These are phyloP conservation scores for Heliothis virescens DNA, from an alignment of 1,140 invertebrate species.

Conservation along the genomic window DNA sequence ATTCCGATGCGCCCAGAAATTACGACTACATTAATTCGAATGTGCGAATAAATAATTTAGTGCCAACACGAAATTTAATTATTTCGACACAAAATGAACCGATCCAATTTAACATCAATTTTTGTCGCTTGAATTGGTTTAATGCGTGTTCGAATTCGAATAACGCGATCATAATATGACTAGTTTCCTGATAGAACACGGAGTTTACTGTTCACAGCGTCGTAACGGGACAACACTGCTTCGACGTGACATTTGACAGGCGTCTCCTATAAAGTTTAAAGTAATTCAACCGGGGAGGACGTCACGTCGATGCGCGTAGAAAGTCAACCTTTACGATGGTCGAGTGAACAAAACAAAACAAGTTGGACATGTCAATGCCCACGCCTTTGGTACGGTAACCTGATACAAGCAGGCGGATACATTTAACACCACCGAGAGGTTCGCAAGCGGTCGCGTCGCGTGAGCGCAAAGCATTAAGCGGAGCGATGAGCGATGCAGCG, in stretches of 20 bases:
- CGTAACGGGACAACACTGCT: conserved; percentile 49
- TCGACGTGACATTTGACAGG: conserved; percentile 76
- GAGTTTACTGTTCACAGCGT: conserved; percentile 43
- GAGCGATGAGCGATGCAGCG: conserved; percentile 72
- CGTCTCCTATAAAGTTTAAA: conserved; percentile 74
- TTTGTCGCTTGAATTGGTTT: conserved; percentile 44
- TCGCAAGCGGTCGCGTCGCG: conserved; percentile 76
- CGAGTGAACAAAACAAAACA: conserved; percentile 84
- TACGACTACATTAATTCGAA: conserved; percentile 64
- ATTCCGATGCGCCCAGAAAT: conserved; percentile 62
- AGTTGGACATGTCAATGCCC: conserved; percentile 84
- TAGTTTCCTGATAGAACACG: conserved; percentile 40
- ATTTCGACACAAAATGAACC: conserved; percentile 51
- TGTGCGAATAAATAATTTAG: conserved; percentile 52
- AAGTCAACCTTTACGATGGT: conserved; percentile 82
- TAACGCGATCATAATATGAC: conserved; percentile 39
- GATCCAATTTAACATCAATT: conserved; percentile 39
- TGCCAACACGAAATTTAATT: conserved; percentile 52
- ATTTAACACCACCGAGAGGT: conserved; percentile 82
- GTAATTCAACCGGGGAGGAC: conserved; percentile 75
- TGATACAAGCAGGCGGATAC: conserved; percentile 81
- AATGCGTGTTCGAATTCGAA: conserved; percentile 38
- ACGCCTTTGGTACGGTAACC: conserved; percentile 83
- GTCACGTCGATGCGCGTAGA: conserved; percentile 81
- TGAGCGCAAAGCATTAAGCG: conserved; percentile 74